Percentiles rank a stretch among this genome's conserved stretches.
These are phyloP conservation scores for Zaprionus capensis DNA, from an alignment of 1,140 invertebrate species.

Conservation along the genomic window DNA sequence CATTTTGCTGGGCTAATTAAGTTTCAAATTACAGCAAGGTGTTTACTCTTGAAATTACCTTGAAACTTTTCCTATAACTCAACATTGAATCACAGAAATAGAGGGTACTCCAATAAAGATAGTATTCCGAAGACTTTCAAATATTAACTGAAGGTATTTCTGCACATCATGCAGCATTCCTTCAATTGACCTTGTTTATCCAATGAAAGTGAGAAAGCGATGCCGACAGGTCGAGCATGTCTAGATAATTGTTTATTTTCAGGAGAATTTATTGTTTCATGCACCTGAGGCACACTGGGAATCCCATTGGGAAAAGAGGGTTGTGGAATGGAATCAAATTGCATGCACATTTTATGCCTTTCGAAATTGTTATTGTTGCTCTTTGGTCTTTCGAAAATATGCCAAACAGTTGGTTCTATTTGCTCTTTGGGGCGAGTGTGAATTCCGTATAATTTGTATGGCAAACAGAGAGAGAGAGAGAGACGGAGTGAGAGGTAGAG, in stretches of 20 bases:
- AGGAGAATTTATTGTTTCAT: slow-evolving; percentile 70
- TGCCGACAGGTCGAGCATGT: slow-evolving; percentile 48
- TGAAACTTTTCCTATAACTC: neutral
- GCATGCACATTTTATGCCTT: slow-evolving; percentile 44
- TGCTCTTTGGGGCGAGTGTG: slow-evolving; percentile 34
- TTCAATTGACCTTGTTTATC: slow-evolving; percentile 11
- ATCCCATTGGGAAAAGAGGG: neutral
- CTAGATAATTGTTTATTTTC: slow-evolving; percentile 72
- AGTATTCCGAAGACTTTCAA: neutral
- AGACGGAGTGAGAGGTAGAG: neutral
- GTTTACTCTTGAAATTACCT: neutral
- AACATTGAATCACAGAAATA: neutral
- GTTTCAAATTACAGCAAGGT: slow-evolving; percentile 29
- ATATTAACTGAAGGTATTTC: neutral
- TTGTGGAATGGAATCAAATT: slow-evolving; percentile 22
- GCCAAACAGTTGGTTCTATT: slow-evolving; percentile 44
- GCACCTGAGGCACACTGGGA: slow-evolving; percentile 59
- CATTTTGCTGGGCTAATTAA: slow-evolving; percentile 55
- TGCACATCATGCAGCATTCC: neutral
- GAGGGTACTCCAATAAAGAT: neutral
- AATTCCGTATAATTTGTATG: slow-evolving; percentile 67
- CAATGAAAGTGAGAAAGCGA: slow-evolving; percentile 20
- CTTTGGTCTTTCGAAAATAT: slow-evolving; percentile 53
- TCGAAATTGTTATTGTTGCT: slow-evolving; percentile 35
- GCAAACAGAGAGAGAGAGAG: slow-evolving; percentile 52